Evolutionary conservation across 2,888 invertebrate genomes (phyloP).

Genomic region (Mythimna lalbum): DNA sequence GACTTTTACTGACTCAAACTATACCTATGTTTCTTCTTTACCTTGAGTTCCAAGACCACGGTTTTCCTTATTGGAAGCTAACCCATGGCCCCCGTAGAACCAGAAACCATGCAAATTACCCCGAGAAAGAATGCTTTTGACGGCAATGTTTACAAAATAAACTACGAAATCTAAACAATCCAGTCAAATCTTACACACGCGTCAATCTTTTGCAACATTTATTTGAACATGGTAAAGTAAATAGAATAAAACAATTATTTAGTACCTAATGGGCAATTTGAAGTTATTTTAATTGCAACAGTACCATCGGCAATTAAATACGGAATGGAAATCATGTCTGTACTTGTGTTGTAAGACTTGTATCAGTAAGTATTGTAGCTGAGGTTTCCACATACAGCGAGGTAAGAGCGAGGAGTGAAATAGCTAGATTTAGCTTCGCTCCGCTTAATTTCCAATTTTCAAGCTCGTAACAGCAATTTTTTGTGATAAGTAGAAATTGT

Average conservation of each 20-base stretch:
- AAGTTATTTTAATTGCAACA: constrained; percentile 48
- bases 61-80: no score
- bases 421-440: not conserved
- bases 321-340: constrained; percentile 44
- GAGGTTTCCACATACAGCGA: constrained; percentile 23
- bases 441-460: not conserved
- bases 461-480: no score
- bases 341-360: constrained; percentile 42
- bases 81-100: no score
- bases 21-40: no score
- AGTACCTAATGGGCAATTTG: constrained; percentile 19
- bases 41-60: no score
- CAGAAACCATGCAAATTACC: not conserved
- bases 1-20: no score
- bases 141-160: not conserved
- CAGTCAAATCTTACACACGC: constrained; percentile 6
- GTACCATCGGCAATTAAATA: constrained; percentile 51
- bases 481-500: no score
- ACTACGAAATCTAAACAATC: not conserved
- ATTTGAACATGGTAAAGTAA: constrained; percentile 1
- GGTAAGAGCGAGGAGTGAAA: not conserved
- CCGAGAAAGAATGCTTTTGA: not conserved
- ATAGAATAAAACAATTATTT: constrained; percentile 35
- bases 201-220: constrained; percentile 23
- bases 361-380: constrained; percentile 18